These are phyloP conservation scores for Chrysomela aeneicollis DNA, from an alignment of 2,888 invertebrate species.

Conservation along the genomic window DNA sequence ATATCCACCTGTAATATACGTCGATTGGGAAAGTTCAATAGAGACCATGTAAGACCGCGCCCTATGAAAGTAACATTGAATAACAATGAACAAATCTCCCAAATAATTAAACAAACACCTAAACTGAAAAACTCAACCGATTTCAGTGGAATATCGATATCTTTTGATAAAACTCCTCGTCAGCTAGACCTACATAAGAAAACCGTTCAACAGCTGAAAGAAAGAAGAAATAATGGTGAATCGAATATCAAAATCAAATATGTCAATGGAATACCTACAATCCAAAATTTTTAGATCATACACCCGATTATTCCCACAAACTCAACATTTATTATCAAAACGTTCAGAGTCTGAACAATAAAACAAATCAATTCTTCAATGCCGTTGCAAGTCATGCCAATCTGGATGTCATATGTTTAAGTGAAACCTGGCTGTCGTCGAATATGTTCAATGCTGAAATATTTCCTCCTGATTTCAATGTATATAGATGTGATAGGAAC, in stretches of 20 bases:
- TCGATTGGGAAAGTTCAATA: not conserved
- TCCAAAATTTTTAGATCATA: not conserved
- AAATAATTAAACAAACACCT: too few relatives aligned
- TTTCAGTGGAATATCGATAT: too few relatives aligned
- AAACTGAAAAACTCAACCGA: too few relatives aligned
- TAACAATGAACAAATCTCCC: not conserved
- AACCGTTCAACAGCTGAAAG: too few relatives aligned
- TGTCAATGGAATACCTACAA: not conserved
- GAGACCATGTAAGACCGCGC: not conserved
- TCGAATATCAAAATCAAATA: too few relatives aligned
- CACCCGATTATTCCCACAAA: not conserved
- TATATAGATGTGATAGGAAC: constrained; percentile 17
- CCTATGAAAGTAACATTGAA: not conserved
- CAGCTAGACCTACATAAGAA: too few relatives aligned
- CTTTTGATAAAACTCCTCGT: too few relatives aligned
- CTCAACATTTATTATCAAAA: not conserved
- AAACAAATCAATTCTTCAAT: not conserved
- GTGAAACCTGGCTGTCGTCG: constrained; percentile 13
- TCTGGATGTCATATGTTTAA: constrained; percentile 2
- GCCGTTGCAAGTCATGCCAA: not conserved
- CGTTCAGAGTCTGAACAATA: not conserved
- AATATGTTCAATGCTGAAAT: constrained; percentile 12
- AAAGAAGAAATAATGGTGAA: too few relatives aligned
- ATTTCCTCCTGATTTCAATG: constrained; percentile 13
- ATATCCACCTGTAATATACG: not conserved